Evolutionary conservation across 2,888 invertebrate species (phyloP).

Genomic region (Drosophila multiciliata): DNA sequence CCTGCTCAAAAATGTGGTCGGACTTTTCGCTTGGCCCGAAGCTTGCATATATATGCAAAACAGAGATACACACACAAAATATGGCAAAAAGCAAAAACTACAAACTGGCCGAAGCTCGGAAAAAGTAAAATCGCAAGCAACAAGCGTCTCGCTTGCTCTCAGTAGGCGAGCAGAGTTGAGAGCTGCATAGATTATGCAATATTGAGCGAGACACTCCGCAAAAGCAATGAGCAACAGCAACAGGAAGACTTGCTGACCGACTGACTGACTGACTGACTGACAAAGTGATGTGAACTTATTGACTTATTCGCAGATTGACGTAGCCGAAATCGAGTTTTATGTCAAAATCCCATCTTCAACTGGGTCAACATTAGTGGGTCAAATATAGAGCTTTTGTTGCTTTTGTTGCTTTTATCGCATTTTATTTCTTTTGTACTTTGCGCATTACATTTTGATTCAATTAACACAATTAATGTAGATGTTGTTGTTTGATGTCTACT

Average conservation of each 20-base stretch:
- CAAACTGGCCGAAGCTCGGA: constrained; percentile 59
- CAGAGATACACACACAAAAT: constrained; percentile 14
- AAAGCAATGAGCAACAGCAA: constrained; percentile 38
- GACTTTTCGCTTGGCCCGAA: constrained; percentile 51
- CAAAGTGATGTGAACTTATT: constrained; percentile 5
- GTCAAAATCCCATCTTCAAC: constrained; percentile 41
- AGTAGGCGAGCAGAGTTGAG: not conserved
- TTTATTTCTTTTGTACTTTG: constrained; percentile 41
- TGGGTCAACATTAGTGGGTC: constrained; percentile 75
- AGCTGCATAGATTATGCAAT: constrained; percentile 63
- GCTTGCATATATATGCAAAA: constrained; percentile 70
- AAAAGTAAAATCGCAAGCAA: constrained; percentile 64
- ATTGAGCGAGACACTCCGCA: constrained; percentile 67
- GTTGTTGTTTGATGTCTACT: constrained; percentile 32
- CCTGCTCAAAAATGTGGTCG: constrained; percentile 72
- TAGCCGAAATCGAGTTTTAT: constrained; percentile 33
- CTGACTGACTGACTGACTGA: constrained; percentile 19
- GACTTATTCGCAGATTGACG: constrained; percentile 18
- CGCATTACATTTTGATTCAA: constrained; percentile 51
- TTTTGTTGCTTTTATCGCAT: constrained; percentile 36
- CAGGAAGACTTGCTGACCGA: constrained; percentile 43
- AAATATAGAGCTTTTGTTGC: constrained; percentile 44
- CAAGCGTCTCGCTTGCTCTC: constrained; percentile 4
- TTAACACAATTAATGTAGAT: constrained; percentile 50
- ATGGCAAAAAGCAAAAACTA: constrained; percentile 26